Evolutionary conservation across 2,113 vertebrate genomes (phyloP).

Genomic region (Pao palembangensis): DNA sequence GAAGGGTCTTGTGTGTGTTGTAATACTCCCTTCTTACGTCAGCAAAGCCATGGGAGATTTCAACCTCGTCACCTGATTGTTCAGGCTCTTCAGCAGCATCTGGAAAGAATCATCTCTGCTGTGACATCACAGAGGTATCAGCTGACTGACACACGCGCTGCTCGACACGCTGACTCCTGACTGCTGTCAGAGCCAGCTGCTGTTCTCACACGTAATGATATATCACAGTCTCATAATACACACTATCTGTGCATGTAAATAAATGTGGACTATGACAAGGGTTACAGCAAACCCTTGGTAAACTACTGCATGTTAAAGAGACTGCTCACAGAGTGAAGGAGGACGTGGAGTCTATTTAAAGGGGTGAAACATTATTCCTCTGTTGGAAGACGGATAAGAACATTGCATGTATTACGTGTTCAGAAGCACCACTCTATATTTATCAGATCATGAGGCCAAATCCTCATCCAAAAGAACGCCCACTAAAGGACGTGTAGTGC

Average conservation of each 20-base stretch:
- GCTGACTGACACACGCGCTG: constrained; percentile 43
- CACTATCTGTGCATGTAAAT: no score
- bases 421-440: constrained; percentile 72
- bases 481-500: constrained; percentile 42
- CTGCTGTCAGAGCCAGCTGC: constrained; percentile 1
- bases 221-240: background rate
- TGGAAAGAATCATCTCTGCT: constrained; percentile 18
- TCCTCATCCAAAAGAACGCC: constrained; percentile 32
- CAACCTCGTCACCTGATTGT: background rate
- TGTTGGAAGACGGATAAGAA: constrained; percentile 47
- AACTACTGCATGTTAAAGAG: constrained; percentile 18
- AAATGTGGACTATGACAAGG: no score
- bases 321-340: background rate
- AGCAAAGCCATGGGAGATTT: background rate
- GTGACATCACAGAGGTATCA: constrained; percentile 56
- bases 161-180: constrained; percentile 10
- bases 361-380: constrained; percentile 64
- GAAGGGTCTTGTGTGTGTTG: background rate
- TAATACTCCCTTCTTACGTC: background rate
- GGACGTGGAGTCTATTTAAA: constrained; percentile 60
- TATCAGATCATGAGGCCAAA: constrained; percentile 66
- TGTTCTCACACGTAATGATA: background rate
- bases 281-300: background rate
- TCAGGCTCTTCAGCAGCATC: constrained; percentile 8
- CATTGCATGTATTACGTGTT: constrained; percentile 69